These are phyloP conservation scores for Poecilia picta DNA, from an alignment of 2,797 vertebrate species.

Conservation along the genomic window DNA sequence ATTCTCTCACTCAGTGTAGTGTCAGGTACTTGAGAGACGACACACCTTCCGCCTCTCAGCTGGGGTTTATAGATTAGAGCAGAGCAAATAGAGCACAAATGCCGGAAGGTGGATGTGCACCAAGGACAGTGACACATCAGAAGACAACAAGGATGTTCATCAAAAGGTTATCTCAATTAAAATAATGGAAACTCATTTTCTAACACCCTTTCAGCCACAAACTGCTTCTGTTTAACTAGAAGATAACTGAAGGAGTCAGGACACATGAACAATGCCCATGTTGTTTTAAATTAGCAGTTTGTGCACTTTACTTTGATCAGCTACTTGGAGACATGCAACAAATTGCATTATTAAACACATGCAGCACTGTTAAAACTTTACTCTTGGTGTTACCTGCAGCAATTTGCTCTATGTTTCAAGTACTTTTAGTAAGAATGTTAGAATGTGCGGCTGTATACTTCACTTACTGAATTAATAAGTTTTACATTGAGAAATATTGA, in stretches of 20 bases:
- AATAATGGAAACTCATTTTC: not conserved
- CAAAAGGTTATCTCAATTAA: not conserved
- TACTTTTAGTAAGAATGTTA: not conserved
- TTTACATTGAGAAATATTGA: too few relatives aligned
- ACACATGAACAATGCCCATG: not conserved
- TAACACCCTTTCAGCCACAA: not conserved
- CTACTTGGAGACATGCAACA: not conserved
- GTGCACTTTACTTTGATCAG: not conserved
- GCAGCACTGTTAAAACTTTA: not conserved
- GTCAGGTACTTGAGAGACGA: conserved; percentile 38
- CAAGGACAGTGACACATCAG: conserved; percentile 26
- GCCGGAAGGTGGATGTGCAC: conserved; percentile 4
- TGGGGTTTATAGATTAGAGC: conserved; percentile 46
- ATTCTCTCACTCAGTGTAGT: not conserved
- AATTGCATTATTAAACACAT: not conserved
- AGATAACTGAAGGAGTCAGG: not conserved
- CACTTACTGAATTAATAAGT: too few relatives aligned
- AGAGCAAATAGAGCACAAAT: conserved; percentile 43
- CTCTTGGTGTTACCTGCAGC: not conserved
- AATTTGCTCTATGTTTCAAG: not conserved
- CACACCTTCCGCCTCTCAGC: conserved; percentile 16
- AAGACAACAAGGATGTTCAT: conserved; percentile 13
- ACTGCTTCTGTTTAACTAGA: not conserved
- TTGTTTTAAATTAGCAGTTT: not conserved
- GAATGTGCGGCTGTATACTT: not conserved